A percentile compares a stretch with the other conserved stretches of the same genome.
Conservation (phyloP, 2,113 vertebrate species). For the Onychostoma macrolepis region DNA sequence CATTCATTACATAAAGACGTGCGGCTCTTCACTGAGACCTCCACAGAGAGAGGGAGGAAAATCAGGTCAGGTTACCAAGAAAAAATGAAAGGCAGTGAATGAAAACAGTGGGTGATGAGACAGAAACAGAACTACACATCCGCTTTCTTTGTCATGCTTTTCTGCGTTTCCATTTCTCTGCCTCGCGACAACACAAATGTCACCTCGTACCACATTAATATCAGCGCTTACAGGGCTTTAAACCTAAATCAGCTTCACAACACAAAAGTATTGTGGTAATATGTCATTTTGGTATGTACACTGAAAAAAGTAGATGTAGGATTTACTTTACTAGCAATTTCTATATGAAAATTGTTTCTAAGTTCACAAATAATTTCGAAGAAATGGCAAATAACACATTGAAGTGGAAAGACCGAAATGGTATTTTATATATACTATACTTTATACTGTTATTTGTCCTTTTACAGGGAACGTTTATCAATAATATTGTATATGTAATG, state of each 20-base stretch:
- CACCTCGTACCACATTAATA: not conserved
- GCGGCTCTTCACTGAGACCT: not conserved
- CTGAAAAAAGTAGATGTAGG: not conserved
- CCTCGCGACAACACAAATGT: conserved; percentile 13
- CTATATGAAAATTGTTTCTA: not conserved
- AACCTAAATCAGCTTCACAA: not conserved
- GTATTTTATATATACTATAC: not conserved
- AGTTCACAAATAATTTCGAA: not conserved
- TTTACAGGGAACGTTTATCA: too few relatives aligned
- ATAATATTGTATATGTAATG: too few relatives aligned
- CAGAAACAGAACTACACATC: not conserved
- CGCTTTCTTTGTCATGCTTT: not conserved
- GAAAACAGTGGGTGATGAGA: conserved; percentile 55
- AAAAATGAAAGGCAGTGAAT: conserved; percentile 34
- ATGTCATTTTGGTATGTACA: not conserved
- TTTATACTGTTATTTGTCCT: too few relatives aligned
- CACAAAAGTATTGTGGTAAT: not conserved
- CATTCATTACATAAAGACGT: conserved; percentile 49
- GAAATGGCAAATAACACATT: not conserved
- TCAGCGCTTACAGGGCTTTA: not conserved
- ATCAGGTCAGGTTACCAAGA: conserved; percentile 56
- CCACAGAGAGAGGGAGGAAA: conserved; percentile 57
- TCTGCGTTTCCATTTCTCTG: conserved; percentile 18
- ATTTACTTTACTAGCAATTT: not conserved
- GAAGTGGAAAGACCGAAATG: not conserved